Base-by-base conservation (phyloP, 1,140 invertebrate species). In the Papilio polytes region DNA sequence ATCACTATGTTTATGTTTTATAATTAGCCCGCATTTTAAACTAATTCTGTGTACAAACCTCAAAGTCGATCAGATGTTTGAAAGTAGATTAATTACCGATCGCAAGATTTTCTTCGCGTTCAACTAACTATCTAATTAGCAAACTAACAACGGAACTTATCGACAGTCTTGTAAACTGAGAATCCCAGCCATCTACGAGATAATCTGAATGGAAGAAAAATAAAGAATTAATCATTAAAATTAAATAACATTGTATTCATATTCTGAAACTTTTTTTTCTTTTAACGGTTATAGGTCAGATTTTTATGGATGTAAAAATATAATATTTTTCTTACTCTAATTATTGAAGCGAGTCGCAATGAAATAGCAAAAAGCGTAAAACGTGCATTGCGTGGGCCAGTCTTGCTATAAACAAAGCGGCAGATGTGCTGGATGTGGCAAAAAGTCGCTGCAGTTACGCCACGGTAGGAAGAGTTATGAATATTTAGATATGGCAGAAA, bases 361-460 rank as follows among this genome's bases (percentile, higher is more conserved):
- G 56, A 59, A 46, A 74, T 74, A 56, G 31, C 80, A 83, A 85
- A 86, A 83, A 86, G 74, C 77, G 77, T 80, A 84, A 83, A 86
- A 84, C 80, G 80, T 44, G 59, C 56, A 72, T 56, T 20, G 46
- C 74, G 76, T 84, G 81, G 46, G 80, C 81, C 70, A 79, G 79
- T 79, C 80, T 81, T 74, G 41, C 85, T 85, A 89, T 90, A 91
- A 89, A 88, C 87, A 91, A 86, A 80, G 85, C 84, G 74, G 81
- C 86, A 88, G 81, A 83, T 89, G 88, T 36, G 56, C 51, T 87
- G 83, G 86, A 89, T 86, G 81, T 83, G 83, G 85, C 85, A 89
- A 89, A 91, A 88, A 87, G 56, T 86, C 80, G 81, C 63, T 81
- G 81, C 83, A 81, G 84, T 85, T 84, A 83, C 82, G 74, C 78